A percentile compares a stretch with the other conserved stretches of the same genome.
Conservation (phyloP, 2,113 vertebrate genomes). For the Leptocoma aspasia region DNA sequence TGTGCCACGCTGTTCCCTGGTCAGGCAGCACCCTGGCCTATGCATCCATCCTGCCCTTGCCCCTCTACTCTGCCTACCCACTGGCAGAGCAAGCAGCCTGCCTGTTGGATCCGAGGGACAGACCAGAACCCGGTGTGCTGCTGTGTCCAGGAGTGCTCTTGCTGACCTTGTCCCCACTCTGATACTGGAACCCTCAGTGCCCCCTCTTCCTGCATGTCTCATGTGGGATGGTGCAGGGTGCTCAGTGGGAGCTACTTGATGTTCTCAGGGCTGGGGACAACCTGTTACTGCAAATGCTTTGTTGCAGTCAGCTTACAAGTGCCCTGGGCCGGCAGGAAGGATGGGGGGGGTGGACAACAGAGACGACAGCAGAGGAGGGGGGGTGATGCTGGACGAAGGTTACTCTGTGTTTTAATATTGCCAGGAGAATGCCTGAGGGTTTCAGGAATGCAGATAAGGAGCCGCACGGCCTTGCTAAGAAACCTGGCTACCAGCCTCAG, state of each 20-base stretch:
- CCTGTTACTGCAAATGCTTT: slow-evolving; percentile 4
- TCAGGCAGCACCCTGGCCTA: background rate
- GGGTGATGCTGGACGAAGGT: slow-evolving; percentile 60
- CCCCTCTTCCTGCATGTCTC: background rate
- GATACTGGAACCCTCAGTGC: background rate
- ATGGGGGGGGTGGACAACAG: background rate
- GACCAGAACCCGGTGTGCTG: background rate
- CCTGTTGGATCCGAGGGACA: background rate
- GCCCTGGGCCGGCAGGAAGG: background rate
- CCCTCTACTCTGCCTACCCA: background rate
- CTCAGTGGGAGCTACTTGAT: background rate
- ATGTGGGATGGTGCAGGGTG: background rate
- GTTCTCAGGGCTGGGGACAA: background rate
- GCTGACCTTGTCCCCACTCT: background rate
- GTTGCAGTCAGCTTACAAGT: background rate
- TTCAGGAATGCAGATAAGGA: slow-evolving; percentile 72
- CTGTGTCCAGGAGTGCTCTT: background rate
- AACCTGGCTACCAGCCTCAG: slow-evolving; percentile 46
- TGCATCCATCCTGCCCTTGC: background rate
- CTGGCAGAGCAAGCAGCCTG: background rate
- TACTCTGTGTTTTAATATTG: slow-evolving; percentile 66
- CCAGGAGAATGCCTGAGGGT: slow-evolving; percentile 66
- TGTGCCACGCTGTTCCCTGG: background rate
- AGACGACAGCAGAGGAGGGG: background rate
- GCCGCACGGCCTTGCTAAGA: slow-evolving; percentile 46